A percentile compares a stretch with the other conserved stretches of the same genome.
Evolutionary conservation across 1,140 invertebrate species (phyloP).

Genomic region (Physella acuta): DNA sequence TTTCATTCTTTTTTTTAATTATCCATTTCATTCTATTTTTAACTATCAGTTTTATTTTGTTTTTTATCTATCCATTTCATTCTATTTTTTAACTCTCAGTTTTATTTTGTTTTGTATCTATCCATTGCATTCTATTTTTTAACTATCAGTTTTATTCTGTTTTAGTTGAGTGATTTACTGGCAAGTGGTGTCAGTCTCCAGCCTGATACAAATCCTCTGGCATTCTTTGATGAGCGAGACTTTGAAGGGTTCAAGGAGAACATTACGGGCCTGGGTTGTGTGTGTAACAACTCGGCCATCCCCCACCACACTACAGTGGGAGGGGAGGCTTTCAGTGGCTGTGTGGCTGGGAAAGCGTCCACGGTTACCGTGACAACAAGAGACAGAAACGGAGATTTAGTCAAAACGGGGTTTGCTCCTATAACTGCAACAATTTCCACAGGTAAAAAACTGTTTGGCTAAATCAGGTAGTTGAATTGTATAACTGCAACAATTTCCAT

Average conservation of each 20-base stretch:
- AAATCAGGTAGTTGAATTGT: slow-evolving; percentile 47
- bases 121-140: not conserved
- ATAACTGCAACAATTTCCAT: slow-evolving; percentile 34
- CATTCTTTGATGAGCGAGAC: slow-evolving; percentile 55
- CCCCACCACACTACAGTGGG: slow-evolving; percentile 60
- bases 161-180: slow-evolving; percentile 58
- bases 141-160: not conserved
- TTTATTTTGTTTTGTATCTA: not conserved
- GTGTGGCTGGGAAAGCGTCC: slow-evolving; percentile 50
- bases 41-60: no score
- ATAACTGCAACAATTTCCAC: slow-evolving; percentile 34
- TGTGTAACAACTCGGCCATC: slow-evolving; percentile 60
- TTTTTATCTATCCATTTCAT: no score
- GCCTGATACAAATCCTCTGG: slow-evolving; percentile 62
- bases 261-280: slow-evolving; percentile 54
- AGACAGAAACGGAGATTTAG: slow-evolving; percentile 57
- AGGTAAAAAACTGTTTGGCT: slow-evolving; percentile 42
- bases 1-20: no score
- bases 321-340: slow-evolving; percentile 61
- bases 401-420: slow-evolving; percentile 50
- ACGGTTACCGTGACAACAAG: slow-evolving; percentile 59
- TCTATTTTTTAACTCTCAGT: no score
- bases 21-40: no score
- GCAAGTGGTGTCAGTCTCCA: slow-evolving; percentile 56
- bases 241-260: slow-evolving; percentile 53